These are phyloP conservation scores for Luehdorfia chinensis DNA, from an alignment of 1,140 invertebrate species.

Conservation along the genomic window DNA sequence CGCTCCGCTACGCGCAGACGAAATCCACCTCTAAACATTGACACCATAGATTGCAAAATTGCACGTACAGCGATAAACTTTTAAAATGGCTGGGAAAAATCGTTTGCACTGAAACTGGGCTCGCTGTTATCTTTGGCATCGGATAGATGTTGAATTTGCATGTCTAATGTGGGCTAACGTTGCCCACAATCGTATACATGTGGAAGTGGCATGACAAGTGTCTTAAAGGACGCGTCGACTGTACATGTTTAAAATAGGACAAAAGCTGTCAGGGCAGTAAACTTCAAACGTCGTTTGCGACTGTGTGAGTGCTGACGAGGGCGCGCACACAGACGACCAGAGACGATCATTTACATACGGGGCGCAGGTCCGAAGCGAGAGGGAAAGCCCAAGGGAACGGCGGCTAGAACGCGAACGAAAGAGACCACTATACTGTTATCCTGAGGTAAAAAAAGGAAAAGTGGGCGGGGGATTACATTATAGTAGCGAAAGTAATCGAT, in stretches of 20 bases:
- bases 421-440: constrained; percentile 76
- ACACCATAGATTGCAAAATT: too few relatives aligned
- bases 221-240: constrained; percentile 37
- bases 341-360: constrained; percentile 75
- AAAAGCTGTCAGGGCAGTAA: constrained; percentile 72
- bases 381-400: constrained; percentile 47
- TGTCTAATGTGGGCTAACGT: too few relatives aligned
- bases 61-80: too few relatives aligned
- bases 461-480: constrained; percentile 77
- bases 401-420: constrained; percentile 48
- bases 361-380: constrained; percentile 56
- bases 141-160: too few relatives aligned
- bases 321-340: constrained; percentile 47
- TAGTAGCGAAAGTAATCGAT: constrained; percentile 81
- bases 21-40: constrained; percentile 37
- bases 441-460: constrained; percentile 78
- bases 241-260: constrained; percentile 71
- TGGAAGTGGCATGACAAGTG: too few relatives aligned
- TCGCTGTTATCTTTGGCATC: too few relatives aligned
- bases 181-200: too few relatives aligned
- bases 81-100: too few relatives aligned
- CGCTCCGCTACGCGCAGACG: constrained; percentile 20
- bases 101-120: too few relatives aligned
- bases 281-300: constrained; percentile 51
- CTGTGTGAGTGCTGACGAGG: constrained; percentile 38